A percentile compares a stretch with the other conserved stretches of the same genome.
Conservation (phyloP, 2,113 vertebrate species). For the Salminus brasiliensis region DNA sequence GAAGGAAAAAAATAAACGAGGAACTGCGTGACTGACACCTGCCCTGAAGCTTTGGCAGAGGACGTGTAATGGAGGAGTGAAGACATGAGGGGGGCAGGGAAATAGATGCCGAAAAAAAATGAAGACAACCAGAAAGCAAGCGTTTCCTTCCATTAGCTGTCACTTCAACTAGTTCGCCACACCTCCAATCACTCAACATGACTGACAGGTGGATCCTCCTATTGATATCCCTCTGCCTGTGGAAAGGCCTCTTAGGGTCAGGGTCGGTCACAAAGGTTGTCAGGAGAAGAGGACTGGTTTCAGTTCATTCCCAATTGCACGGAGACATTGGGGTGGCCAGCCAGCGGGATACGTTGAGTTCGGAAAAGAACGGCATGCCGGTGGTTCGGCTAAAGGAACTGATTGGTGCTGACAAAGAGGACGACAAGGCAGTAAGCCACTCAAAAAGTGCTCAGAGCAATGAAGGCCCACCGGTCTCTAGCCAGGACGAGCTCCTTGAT, state of each 20-base stretch:
- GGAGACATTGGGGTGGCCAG: constrained; percentile 60
- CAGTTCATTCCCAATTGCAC: constrained; percentile 50
- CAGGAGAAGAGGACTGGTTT: constrained; percentile 69
- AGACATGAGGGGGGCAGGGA: constrained; percentile 39
- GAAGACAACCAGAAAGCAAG: constrained; percentile 75
- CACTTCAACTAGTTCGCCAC: constrained; percentile 67
- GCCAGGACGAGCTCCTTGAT: constrained; percentile 60
- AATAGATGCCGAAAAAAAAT: constrained; percentile 64
- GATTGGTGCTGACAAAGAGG: constrained; percentile 64
- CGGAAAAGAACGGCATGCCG: too few species aligned
- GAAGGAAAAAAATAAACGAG: constrained; percentile 3
- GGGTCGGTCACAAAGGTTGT: constrained; percentile 61
- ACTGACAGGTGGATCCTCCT: constrained; percentile 67
- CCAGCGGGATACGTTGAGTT: too few species aligned
- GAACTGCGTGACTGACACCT: constrained; percentile 66
- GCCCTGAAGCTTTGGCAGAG: constrained; percentile 66
- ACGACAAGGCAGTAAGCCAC: constrained; percentile 55
- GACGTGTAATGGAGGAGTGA: constrained; percentile 61
- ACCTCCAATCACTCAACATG: constrained; percentile 66
- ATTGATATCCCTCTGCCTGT: constrained; percentile 69
- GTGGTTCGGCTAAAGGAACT: constrained; percentile 69
- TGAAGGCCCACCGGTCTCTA: constrained; percentile 31
- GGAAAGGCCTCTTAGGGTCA: constrained; percentile 58
- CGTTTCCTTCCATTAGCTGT: constrained; percentile 64
- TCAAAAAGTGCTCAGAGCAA: constrained; percentile 62